Evolutionary conservation across 2,888 invertebrate species (phyloP).

Genomic region (Dysmachus trigonus): DNA sequence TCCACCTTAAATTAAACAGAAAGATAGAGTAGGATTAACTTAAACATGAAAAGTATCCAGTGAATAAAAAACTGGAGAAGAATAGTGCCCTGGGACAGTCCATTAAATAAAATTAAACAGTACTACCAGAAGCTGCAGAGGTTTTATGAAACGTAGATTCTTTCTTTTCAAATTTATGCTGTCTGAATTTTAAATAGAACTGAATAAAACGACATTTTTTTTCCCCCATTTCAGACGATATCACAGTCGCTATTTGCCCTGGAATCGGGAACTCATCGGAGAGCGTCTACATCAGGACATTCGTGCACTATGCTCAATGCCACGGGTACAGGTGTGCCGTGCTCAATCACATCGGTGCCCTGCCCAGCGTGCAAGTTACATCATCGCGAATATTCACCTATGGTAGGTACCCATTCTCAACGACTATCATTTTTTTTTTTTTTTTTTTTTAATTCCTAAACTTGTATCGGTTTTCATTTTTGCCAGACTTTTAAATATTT

Average conservation of each 20-base stretch:
- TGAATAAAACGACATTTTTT: not conserved
- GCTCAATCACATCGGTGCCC: constrained; percentile 91
- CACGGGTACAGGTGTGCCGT: constrained; percentile 93
- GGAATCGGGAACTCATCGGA: constrained; percentile 96
- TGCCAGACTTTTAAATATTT: no score
- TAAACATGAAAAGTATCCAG: not conserved
- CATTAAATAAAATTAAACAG: not conserved
- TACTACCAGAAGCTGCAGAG: not conserved
- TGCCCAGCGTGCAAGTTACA: constrained; percentile 85
- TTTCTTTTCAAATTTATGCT: not conserved
- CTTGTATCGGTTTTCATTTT: not conserved
- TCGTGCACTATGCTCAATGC: constrained; percentile 90
- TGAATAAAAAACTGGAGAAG: not conserved
- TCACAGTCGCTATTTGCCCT: constrained; percentile 87
- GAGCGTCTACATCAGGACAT: constrained; percentile 91
- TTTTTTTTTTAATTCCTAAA: not conserved
- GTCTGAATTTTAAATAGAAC: not conserved
- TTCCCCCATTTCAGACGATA: constrained; percentile 73
- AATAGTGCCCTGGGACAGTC: not conserved
- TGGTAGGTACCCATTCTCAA: constrained; percentile 68
- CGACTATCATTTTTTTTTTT: not conserved
- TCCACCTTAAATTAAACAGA: not conserved
- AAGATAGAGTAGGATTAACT: not conserved
- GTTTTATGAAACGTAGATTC: not conserved
- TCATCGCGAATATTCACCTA: constrained; percentile 91